phyloP scores from a whole-genome alignment of 2,113 vertebrate genomes.

The Machaerirhynchus nigripectus region DNA sequence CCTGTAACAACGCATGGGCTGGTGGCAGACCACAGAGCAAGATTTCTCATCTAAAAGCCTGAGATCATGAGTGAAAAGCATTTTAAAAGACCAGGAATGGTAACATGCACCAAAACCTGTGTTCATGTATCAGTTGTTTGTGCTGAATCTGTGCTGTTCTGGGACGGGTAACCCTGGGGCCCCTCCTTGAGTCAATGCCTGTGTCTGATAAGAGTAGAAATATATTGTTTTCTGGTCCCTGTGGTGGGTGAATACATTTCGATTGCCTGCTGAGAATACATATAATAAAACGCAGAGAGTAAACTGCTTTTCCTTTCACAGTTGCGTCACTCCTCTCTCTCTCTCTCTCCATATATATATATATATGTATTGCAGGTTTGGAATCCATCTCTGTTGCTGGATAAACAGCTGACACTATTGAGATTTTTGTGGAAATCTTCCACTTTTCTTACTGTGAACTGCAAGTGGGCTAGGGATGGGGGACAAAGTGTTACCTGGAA shows the following conservation, averaged over 20 bases:
- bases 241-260: neutral
- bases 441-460: neutral
- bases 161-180: neutral
- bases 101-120: neutral
- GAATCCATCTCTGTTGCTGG: neutral
- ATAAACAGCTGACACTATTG: neutral
- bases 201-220: neutral
- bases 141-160: neutral
- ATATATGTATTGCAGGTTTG: neutral
- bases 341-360: neutral
- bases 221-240: neutral
- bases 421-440: neutral
- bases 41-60: neutral
- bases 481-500: neutral
- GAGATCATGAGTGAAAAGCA: neutral
- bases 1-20: fast-evolving
- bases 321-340: neutral
- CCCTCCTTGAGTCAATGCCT: neutral
- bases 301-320: conserved; percentile 23
- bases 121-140: neutral
- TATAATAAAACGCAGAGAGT: conserved; percentile 9
- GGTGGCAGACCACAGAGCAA: neutral
- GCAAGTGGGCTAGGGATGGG: fast-evolving
- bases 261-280: conserved; percentile 7
- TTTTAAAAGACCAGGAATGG: neutral